Conservation (phyloP, 2,113 vertebrate species). For the Ophiodon elongatus region DNA sequence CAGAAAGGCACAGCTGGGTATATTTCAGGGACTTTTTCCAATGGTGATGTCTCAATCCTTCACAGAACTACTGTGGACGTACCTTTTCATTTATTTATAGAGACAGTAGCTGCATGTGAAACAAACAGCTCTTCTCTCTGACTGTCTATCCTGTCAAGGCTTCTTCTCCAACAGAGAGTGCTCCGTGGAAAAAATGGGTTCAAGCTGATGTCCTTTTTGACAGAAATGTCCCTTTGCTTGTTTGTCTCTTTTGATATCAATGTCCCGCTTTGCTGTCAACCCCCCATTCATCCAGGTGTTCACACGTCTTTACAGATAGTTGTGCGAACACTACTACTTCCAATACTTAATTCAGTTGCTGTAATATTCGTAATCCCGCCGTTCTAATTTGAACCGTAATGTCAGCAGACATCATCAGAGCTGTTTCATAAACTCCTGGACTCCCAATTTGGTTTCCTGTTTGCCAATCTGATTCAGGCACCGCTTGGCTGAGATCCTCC, state of each 20-base stretch:
- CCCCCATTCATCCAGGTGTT: neutral
- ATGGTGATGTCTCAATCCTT: conserved; percentile 60
- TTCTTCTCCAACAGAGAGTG: conserved; percentile 24
- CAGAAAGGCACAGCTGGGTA: conserved; percentile 63
- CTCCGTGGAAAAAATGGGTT: conserved; percentile 19
- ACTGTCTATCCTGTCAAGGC: neutral
- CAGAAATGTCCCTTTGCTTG: conserved; percentile 14
- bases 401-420: conserved; percentile 16
- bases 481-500: conserved; percentile 22
- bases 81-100: conserved; percentile 68
- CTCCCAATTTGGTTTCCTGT: conserved; percentile 22
- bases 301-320: neutral
- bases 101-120: conserved; percentile 42
- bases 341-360: conserved; percentile 3
- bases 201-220: neutral
- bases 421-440: neutral
- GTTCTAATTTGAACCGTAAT: conserved; percentile 4
- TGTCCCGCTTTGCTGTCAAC: neutral
- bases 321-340: neutral
- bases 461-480: conserved; percentile 20
- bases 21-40: conserved; percentile 54
- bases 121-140: conserved; percentile 41
- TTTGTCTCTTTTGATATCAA: neutral
- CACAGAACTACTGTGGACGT: conserved; percentile 37
- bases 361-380: neutral